Evolutionary conservation across 2,888 invertebrate species (phyloP).

Genomic region (Caenorhabditis macrosperma): DNA sequence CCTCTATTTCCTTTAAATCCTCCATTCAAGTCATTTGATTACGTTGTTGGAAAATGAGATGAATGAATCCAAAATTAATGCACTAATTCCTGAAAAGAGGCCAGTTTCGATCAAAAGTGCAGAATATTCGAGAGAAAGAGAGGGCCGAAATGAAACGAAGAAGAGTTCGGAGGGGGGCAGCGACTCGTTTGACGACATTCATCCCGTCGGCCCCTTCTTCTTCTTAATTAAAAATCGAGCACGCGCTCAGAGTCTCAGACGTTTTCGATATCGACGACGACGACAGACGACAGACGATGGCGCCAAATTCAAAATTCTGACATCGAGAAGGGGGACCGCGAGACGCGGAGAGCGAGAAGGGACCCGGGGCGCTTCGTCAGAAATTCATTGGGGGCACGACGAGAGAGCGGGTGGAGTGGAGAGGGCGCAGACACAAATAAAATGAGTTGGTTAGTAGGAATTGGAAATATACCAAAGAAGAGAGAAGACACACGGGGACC

Average conservation of each 20-base stretch:
- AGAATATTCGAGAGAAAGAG: background rate
- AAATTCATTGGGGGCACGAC: slow-evolving; percentile 44
- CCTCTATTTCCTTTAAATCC: slow-evolving; percentile 71
- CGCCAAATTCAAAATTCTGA: slow-evolving; percentile 57
- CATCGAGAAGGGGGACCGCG: slow-evolving; percentile 13
- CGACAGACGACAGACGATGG: background rate
- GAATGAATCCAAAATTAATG: slow-evolving; percentile 2
- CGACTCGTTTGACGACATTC: slow-evolving; percentile 1
- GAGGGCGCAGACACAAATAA: slow-evolving; percentile 36
- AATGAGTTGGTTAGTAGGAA: slow-evolving; percentile 52
- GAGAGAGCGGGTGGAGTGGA: background rate
- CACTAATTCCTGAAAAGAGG: slow-evolving; percentile 18
- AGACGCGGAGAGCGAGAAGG: slow-evolving; percentile 1
- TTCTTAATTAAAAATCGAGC: slow-evolving; percentile 45
- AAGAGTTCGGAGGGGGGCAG: background rate
- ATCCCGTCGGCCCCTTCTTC: slow-evolving; percentile 3
- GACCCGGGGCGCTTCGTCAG: slow-evolving; percentile 34
- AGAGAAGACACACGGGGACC: slow-evolving; percentile 6
- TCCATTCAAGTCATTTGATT: slow-evolving; percentile 67
- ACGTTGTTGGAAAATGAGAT: slow-evolving; percentile 13
- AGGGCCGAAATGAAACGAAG: background rate
- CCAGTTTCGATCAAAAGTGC: slow-evolving; percentile 6
- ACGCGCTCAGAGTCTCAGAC: background rate
- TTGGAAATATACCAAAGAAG: slow-evolving; percentile 20
- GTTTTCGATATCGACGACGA: background rate